A percentile compares a stretch with the other conserved stretches of the same genome.
phyloP scores from a whole-genome alignment of 2,888 invertebrate genomes.

The Mechanitis messenoides region DNA sequence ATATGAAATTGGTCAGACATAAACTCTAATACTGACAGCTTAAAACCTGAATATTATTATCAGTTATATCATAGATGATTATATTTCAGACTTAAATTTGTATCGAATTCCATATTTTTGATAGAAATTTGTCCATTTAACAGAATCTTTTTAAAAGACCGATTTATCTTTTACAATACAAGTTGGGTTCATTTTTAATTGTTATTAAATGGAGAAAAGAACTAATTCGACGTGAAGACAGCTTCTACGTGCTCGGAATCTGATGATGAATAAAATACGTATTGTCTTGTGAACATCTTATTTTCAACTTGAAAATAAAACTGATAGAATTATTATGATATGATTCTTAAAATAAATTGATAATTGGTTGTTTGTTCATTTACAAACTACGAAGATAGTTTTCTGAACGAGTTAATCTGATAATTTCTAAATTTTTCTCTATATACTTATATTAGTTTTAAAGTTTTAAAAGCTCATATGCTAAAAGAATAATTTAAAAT shows the following conservation, averaged over 20 bases:
- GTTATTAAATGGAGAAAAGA: conserved; percentile 6
- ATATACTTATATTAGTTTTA: too few species aligned
- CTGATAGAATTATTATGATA: neutral
- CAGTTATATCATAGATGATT: too few species aligned
- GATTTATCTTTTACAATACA: neutral
- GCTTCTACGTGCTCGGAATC: conserved; percentile 5
- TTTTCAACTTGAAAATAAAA: neutral
- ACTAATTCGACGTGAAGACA: conserved; percentile 4
- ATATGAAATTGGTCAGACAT: too few species aligned
- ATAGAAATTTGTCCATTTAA: neutral
- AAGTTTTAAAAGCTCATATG: neutral
- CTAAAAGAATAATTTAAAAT: neutral
- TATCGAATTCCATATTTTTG: too few species aligned
- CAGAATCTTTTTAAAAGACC: neutral
- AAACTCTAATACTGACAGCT: too few species aligned
- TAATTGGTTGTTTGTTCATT: too few species aligned
- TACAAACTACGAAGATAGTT: too few species aligned
- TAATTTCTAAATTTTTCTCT: too few species aligned
- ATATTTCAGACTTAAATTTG: too few species aligned
- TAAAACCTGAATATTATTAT: too few species aligned
- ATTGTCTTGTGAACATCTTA: neutral
- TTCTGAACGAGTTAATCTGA: too few species aligned
- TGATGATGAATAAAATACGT: neutral
- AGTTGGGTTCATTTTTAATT: conserved; percentile 7
- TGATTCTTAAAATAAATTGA: neutral